phyloP scores from a whole-genome alignment of 2,797 vertebrate genomes.

The Scolopax rusticola region DNA sequence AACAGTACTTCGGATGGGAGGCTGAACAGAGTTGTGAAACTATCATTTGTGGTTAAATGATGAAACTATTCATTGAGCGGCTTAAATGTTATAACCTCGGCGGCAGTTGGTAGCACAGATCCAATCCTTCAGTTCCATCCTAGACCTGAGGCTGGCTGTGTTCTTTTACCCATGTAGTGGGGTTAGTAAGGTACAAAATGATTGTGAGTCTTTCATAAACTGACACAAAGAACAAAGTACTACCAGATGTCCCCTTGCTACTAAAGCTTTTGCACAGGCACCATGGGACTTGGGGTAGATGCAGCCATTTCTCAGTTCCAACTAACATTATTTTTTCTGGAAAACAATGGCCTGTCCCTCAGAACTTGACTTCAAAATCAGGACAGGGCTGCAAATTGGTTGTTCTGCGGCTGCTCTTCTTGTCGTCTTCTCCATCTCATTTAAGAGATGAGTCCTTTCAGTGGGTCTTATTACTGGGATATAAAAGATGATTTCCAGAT shows the following conservation, averaged over 20 bases:
- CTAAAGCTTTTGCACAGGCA: neutral
- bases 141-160: neutral
- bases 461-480: neutral
- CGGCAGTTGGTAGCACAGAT: neutral
- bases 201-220: neutral
- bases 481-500: neutral
- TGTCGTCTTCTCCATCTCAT: neutral
- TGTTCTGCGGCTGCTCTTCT: neutral
- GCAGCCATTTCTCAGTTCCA: neutral
- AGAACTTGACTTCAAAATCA: neutral
- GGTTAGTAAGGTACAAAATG: neutral
- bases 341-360: neutral
- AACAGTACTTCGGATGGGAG: neutral
- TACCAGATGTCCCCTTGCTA: neutral
- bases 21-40: neutral
- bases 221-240: neutral
- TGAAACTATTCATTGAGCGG: neutral
- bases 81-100: neutral
- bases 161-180: neutral
- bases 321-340: neutral
- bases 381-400: neutral
- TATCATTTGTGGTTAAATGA: neutral
- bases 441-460: neutral
- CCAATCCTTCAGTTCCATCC: neutral
- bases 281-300: neutral